These are phyloP conservation scores for Xylocopa sonorina DNA, from an alignment of 1,140 invertebrate genomes.

Conservation along the genomic window DNA sequence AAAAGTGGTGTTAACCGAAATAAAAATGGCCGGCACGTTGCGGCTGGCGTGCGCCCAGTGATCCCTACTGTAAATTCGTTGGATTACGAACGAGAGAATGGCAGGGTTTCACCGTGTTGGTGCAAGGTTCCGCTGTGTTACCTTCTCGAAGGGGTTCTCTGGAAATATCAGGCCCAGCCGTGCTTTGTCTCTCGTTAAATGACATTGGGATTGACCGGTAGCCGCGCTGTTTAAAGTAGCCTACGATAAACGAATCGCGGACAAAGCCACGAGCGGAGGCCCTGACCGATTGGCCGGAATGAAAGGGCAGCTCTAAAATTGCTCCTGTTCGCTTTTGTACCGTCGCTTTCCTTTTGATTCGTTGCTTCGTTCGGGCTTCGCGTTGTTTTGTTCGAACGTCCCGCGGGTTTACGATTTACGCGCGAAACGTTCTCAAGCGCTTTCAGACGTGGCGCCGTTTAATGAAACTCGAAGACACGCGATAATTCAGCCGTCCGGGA, in stretches of 20 bases:
- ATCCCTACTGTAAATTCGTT: conserved; percentile 60
- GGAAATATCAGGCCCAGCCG: conserved; percentile 29
- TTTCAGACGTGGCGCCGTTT: not conserved
- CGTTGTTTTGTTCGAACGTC: not conserved
- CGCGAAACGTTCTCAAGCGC: not conserved
- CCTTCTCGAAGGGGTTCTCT: conserved; percentile 16
- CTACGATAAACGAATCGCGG: conserved; percentile 50
- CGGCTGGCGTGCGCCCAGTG: conserved; percentile 8
- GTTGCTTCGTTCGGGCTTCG: not conserved
- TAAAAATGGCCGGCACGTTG: conserved; percentile 41
- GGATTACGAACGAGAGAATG: conserved; percentile 43
- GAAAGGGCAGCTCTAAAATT: conserved; percentile 29
- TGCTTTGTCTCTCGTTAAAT: conserved; percentile 54
- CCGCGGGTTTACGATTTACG: not conserved
- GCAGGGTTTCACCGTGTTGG: conserved; percentile 31
- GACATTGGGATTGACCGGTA: conserved; percentile 44
- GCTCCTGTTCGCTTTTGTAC: not conserved
- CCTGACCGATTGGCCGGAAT: conserved; percentile 41
- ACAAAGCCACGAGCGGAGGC: conserved; percentile 42
- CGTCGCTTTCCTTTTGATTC: not conserved
- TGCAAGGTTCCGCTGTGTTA: conserved; percentile 2
- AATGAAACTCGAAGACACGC: conserved; percentile 3
- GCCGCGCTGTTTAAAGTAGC: conserved; percentile 50
- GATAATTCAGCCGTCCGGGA: not conserved
- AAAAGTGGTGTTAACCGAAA: not conserved